Percentiles rank a stretch among this genome's conserved stretches.
phyloP scores from a whole-genome alignment of 2,888 invertebrate genomes.

The Hypena proboscidalis region DNA sequence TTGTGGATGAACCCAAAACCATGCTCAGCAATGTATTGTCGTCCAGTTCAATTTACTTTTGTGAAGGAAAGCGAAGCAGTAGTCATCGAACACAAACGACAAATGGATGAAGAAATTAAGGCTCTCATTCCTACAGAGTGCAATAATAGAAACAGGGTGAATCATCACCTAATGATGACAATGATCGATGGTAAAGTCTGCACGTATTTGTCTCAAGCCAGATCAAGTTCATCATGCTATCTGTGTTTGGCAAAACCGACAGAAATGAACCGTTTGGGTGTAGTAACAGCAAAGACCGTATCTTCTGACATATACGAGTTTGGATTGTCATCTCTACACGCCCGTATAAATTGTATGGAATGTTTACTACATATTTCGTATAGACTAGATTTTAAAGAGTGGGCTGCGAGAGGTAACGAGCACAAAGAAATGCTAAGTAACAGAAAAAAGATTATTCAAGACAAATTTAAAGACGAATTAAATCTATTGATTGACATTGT shows the following conservation, averaged over 20 bases:
- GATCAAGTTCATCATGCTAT: constrained; percentile 7
- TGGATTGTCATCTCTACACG: neutral
- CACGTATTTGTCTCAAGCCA: constrained; percentile 5
- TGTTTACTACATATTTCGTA: neutral
- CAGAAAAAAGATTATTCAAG: constrained; percentile 2
- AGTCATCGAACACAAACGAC: neutral
- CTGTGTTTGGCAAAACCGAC: constrained; percentile 1
- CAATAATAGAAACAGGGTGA: neutral
- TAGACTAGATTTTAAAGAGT: too few relatives aligned
- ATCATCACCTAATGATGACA: neutral
- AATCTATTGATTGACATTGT: constrained; percentile 14
- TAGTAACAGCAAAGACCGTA: neutral
- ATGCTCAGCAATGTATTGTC: constrained; percentile 11
- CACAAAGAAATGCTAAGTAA: neutral
- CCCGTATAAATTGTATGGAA: constrained; percentile 1
- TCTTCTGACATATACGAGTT: neutral
- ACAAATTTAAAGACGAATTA: constrained; percentile 7
- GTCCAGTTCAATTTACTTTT: constrained; percentile 10
- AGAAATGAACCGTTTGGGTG: neutral
- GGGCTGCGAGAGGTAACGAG: neutral
- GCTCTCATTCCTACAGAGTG: neutral
- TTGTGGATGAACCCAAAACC: constrained; percentile 5
- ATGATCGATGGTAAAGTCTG: constrained; percentile 6
- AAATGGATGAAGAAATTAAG: constrained; percentile 2
- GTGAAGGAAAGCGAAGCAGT: constrained; percentile 7